Base-by-base conservation (phyloP, 2,113 vertebrate species). In the Bucco capensis region DNA sequence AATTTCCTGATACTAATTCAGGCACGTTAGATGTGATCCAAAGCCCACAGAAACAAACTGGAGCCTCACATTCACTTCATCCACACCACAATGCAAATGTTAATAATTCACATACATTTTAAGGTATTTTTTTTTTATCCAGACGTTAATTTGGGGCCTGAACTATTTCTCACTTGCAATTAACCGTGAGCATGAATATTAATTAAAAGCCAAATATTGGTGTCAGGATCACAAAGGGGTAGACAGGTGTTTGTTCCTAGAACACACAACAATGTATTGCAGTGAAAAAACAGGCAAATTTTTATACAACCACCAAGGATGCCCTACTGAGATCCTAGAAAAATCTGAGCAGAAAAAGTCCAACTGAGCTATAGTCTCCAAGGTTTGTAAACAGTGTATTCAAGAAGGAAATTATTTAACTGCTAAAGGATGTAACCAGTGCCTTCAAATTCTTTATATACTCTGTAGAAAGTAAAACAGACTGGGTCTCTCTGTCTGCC, bases 1-100 rank as follows among this genome's bases (percentile, higher is more conserved):
- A 86, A 89, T 78, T 76, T 88, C 67, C 86, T 73, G 65, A 37
- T 88, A 88, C 33, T 50, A 90, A 94, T 85, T 60, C 69, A 81
- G 78, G 76, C 40, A 54, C 51, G 6, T 27, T 57, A 91, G 84
- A 90, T 58, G 71, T 40, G 88, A 73, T 71, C 10, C 51, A 73
- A 73, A 86, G 66, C 70, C 80, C 51, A 65, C 58, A 67, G 53
- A 90, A 91, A 88, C 56, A 88, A 93, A 69, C 66, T 12, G 1
- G 27, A 79, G 14, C 24, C 51, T 89, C 35, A 58, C 9, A 7
- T 57, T 83, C 71, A 25, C 35, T 77, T 70, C 35, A 77, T 21
- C 25, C 31, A 67, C 28, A 38, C 10, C 1, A 4, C 12, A 78
- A 78, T 0, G 2, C 56, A 66, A 74, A 89, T 15, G 10, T 74